Evolutionary conservation across 23 tunicate species (phyloP), one percentile per base, ranked within the genome.

Genomic region (Diplosoma virens): DNA sequence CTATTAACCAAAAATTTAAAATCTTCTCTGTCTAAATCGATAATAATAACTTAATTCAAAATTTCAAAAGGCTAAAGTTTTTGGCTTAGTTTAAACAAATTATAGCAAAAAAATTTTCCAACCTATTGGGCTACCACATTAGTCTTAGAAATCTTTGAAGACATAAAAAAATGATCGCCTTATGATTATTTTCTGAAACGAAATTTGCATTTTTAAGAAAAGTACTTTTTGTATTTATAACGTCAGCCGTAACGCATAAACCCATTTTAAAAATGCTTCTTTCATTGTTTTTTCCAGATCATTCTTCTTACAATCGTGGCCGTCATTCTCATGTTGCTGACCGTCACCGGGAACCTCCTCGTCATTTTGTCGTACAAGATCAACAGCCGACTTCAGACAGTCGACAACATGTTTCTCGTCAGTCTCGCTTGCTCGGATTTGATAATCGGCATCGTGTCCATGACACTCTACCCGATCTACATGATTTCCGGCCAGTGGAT

Each of bases 371-470:
- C 92, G 37, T 92, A 92, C 58, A 56, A 75, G 9, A 48, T 24
- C 45, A 92, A 92, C 59, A 74, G 86, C 0, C 75, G 70, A 25
- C 81, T 92, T 2, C 84, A 86, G 4, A 79, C 96, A 5, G 78
- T 92, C 80, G 85, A 92, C 92, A 92, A 92, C 46, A 79, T 92
- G 83, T 92, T 92, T 50, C 87, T 92, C 25, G 97, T 92, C 47
- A 85, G 92, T 79, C 36, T 92, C 67, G 97, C 97, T 16, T 81
- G 83, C 45, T 92, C 97, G 18, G 97, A 92, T 76, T 61, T 92
- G 32, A 81, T 85, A 26, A 92, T 92, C 29, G 97, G 97, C 14
- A 16, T 77, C 25, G 87, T 85, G 35, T 92, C 97, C n/a, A 92
- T 92, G 97, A 81, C 80, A 34, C 66, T 92, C 1, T 85, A 92